Evolutionary conservation across 2,888 invertebrate species (phyloP).

Genomic region (Perithous albicinctus): DNA sequence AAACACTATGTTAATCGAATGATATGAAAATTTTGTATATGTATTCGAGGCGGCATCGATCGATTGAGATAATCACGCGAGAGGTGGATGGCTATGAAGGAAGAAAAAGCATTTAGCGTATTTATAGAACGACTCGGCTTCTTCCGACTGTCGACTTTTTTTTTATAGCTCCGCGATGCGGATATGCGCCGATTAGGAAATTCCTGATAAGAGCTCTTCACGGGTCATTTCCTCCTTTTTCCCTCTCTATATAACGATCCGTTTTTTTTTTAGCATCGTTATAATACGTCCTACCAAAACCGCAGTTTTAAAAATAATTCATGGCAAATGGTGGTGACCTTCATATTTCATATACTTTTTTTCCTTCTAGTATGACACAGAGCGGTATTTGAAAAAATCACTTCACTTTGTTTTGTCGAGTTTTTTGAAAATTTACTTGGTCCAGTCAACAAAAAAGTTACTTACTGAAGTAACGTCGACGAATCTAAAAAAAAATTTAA

Average conservation of each 20-base stretch:
- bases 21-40: constrained; percentile 50
- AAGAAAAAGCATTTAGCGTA: constrained; percentile 26
- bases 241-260: neutral
- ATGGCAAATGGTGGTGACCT: no score
- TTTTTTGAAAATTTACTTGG: no score
- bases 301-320: neutral
- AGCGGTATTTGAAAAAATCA: no score
- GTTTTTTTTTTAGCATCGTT: neutral
- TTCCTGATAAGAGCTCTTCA: constrained; percentile 8
- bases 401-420: no score
- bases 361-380: no score
- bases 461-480: no score
- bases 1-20: constrained; percentile 30
- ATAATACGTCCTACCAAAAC: neutral
- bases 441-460: no score
- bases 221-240: neutral
- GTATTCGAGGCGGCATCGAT: constrained; percentile 43
- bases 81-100: constrained; percentile 3
- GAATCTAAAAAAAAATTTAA: no score
- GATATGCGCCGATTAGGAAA: constrained; percentile 17
- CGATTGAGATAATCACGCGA: constrained; percentile 50
- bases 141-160: constrained; percentile 7
- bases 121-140: constrained; percentile 27
- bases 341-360: no score
- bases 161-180: constrained; percentile 17